phyloP scores from a whole-genome alignment of 2,888 invertebrate genomes.

The Ophraella communa region DNA sequence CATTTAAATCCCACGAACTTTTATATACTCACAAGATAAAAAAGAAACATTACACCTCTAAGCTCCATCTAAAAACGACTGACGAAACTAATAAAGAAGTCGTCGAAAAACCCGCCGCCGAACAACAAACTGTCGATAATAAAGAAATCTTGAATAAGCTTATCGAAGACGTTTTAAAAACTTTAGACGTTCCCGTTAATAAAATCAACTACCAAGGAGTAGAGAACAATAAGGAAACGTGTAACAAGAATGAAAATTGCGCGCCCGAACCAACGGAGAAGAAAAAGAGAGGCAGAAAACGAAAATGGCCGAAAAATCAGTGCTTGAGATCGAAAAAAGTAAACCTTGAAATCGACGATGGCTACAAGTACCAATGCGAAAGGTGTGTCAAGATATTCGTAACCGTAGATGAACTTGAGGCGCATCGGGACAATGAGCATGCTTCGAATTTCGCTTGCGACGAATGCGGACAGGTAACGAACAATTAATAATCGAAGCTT shows the following conservation, averaged over 20 bases:
- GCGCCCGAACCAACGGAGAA: conserved; percentile 31
- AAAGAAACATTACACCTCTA: conserved; percentile 60
- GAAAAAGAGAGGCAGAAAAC: conserved; percentile 48
- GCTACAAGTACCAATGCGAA: conserved; percentile 59
- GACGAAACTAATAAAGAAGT: conserved; percentile 25
- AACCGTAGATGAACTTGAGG: conserved; percentile 52
- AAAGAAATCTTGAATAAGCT: conserved; percentile 55
- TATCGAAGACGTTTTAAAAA: conserved; percentile 56
- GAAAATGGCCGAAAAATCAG: conserved; percentile 50
- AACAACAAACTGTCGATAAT: conserved; percentile 45
- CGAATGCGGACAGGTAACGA: conserved; percentile 57
- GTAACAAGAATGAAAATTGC: background rate
- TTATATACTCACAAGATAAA: conserved; percentile 67
- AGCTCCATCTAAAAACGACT: conserved; percentile 48
- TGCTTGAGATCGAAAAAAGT: conserved; percentile 40
- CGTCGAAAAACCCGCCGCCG: conserved; percentile 9
- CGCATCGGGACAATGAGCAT: conserved; percentile 56
- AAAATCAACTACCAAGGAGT: conserved; percentile 30
- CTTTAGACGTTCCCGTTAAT: conserved; percentile 50
- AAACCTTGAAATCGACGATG: conserved; percentile 45
- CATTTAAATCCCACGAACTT: conserved; percentile 62
- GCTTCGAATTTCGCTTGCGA: conserved; percentile 58
- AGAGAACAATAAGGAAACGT: conserved; percentile 15
- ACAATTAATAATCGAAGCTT: too few species aligned
- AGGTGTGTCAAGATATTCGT: conserved; percentile 54